These are phyloP conservation scores for Serripes groenlandicus DNA, from an alignment of 2,888 invertebrate genomes.

Conservation along the genomic window DNA sequence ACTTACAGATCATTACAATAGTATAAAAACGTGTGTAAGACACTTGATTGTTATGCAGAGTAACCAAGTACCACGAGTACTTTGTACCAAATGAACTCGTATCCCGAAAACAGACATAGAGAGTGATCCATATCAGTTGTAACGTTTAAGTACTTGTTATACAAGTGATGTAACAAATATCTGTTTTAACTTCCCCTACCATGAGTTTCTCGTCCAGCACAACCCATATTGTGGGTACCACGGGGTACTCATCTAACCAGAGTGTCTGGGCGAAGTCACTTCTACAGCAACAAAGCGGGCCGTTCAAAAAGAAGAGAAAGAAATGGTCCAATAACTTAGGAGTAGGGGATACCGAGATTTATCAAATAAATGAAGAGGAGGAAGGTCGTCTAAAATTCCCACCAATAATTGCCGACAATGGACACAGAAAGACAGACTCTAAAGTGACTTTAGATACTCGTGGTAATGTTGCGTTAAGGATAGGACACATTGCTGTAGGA, in stretches of 20 bases:
- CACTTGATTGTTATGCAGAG: no score
- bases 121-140: no score
- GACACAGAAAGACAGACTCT: background rate
- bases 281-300: conserved; percentile 39
- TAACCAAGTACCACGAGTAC: no score
- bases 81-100: no score
- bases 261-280: conserved; percentile 60
- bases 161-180: no score
- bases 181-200: background rate
- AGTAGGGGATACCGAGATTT: conserved; percentile 50
- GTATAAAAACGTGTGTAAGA: no score
- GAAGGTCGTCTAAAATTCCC: conserved; percentile 28
- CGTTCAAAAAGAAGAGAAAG: conserved; percentile 31
- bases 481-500: background rate
- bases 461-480: background rate
- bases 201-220: conserved; percentile 49
- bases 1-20: no score
- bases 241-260: conserved; percentile 60
- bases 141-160: no score
- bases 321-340: conserved; percentile 53
- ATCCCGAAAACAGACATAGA: no score
- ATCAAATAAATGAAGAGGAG: conserved; percentile 60
- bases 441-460: background rate
- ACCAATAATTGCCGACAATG: background rate
- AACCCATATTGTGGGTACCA: conserved; percentile 43